Percentiles rank a stretch among this genome's conserved stretches.
Conservation (phyloP, 2,113 vertebrate genomes). For the Diglossa brunneiventris region DNA sequence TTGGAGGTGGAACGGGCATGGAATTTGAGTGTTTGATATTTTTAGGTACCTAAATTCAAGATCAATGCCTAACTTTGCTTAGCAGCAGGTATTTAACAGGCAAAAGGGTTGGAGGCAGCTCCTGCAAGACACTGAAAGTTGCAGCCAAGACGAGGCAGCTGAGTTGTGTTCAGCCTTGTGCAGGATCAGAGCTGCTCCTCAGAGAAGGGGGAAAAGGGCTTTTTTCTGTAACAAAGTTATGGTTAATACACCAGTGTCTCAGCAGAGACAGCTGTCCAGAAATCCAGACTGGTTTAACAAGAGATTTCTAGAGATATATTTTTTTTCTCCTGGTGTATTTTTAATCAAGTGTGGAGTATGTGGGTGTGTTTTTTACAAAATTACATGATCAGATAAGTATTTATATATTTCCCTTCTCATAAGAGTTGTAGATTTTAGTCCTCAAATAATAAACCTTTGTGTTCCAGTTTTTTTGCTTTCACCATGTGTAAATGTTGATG, state of each 20-base stretch:
- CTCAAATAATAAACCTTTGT: background rate
- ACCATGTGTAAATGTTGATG: background rate
- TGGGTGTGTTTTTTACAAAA: background rate
- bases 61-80: background rate
- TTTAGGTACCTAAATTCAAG: background rate
- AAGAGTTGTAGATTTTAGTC: background rate
- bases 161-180: background rate
- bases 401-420: background rate
- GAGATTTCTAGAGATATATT: background rate
- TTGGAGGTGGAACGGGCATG: background rate
- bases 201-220: accelerated
- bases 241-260: background rate
- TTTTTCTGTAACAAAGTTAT: background rate
- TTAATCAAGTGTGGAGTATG: background rate
- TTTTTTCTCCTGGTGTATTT: background rate
- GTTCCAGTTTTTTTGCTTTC: background rate
- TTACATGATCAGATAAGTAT: background rate
- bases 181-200: background rate
- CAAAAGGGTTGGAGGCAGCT: background rate
- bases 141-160: background rate
- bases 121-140: background rate
- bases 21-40: background rate
- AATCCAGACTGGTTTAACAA: background rate
- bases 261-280: background rate
- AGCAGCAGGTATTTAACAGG: background rate